Percentiles rank a stretch among this genome's conserved stretches.
Conservation (phyloP, 2,113 vertebrate species). For the Peucedramus taeniatus region DNA sequence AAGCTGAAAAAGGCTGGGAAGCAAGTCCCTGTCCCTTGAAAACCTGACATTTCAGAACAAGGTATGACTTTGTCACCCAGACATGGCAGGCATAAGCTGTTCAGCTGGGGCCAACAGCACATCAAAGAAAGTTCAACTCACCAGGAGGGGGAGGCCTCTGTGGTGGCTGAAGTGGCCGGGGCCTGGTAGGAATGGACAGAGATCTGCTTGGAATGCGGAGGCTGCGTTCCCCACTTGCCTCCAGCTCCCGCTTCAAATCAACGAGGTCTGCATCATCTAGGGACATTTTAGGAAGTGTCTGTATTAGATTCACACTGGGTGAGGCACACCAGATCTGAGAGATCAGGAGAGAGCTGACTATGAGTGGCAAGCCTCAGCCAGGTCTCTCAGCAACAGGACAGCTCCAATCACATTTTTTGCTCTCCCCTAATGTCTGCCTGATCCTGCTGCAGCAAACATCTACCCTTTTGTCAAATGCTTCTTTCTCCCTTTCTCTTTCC, state of each 20-base stretch:
- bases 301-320: background rate
- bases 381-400: accelerated
- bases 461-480: background rate
- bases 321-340: background rate
- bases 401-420: background rate
- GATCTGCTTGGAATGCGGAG: conserved; percentile 71
- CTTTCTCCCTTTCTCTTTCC: background rate
- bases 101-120: background rate
- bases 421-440: background rate
- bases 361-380: background rate
- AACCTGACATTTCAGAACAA: background rate
- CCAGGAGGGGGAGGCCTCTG: conserved; percentile 80
- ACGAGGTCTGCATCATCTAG: conserved; percentile 68
- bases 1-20: background rate
- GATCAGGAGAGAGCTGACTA: background rate
- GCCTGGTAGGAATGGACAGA: conserved; percentile 73
- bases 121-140: conserved; percentile 36
- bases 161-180: conserved; percentile 69
- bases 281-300: background rate
- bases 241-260: conserved; percentile 62
- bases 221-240: conserved; percentile 27
- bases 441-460: background rate
- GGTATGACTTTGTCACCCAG: background rate
- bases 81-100: background rate
- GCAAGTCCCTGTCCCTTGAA: background rate